Evolutionary conservation across 2,113 vertebrate genomes (phyloP).

Genomic region (Aptenodytes forsteri): DNA sequence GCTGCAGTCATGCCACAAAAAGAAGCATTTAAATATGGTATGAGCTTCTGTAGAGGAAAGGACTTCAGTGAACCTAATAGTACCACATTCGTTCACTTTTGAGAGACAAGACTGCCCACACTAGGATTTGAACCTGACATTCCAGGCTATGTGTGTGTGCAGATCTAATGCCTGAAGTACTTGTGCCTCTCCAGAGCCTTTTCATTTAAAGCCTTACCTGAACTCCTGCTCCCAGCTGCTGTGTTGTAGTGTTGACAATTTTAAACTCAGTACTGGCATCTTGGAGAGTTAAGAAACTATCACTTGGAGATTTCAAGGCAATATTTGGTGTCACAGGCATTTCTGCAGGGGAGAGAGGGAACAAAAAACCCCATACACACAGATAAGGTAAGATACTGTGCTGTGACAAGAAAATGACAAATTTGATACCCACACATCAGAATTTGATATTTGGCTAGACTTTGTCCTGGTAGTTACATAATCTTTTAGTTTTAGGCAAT

Average conservation of each 20-base stretch:
- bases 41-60: background rate
- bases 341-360: background rate
- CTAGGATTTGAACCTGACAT: background rate
- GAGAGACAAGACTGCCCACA: background rate
- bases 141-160: background rate
- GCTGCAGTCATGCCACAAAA: background rate
- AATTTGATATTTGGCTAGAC: background rate
- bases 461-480: background rate
- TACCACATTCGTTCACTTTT: background rate
- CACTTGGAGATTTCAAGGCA: background rate
- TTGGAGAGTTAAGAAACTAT: background rate
- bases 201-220: constrained; percentile 19
- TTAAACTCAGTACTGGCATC: background rate
- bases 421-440: background rate
- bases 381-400: background rate
- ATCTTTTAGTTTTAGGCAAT: background rate
- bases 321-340: background rate
- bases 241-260: background rate
- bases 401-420: background rate
- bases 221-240: background rate
- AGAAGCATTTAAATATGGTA: background rate
- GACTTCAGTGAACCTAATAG: background rate
- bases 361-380: background rate
- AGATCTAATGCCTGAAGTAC: background rate
- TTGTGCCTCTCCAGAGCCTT: background rate